phyloP scores from a whole-genome alignment of 2,797 vertebrate species.

The Pampus argenteus region DNA sequence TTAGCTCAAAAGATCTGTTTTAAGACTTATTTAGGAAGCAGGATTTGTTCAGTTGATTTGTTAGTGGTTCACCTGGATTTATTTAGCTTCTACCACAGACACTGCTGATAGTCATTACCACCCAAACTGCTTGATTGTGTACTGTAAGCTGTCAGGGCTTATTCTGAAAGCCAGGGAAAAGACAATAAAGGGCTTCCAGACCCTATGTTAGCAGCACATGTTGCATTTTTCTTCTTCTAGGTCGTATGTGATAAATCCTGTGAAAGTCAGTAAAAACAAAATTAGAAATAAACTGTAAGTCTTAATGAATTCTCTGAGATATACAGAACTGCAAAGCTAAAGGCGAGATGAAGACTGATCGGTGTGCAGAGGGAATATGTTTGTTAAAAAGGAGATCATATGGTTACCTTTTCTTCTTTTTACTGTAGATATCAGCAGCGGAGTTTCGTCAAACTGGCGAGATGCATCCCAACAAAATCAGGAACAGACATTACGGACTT shows the following conservation, averaged over 20 bases:
- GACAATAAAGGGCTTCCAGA: constrained; percentile 9
- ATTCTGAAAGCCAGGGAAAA: constrained; percentile 20
- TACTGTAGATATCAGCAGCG: constrained; percentile 85
- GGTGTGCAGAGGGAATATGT: background rate
- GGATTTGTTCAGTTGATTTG: constrained; percentile 9
- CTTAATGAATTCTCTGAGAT: background rate
- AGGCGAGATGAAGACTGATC: background rate
- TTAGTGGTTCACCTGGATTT: constrained; percentile 30
- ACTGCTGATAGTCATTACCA: constrained; percentile 42
- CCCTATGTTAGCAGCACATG: constrained; percentile 9
- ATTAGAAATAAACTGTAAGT: background rate
- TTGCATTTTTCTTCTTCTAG: constrained; percentile 1
- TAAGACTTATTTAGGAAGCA: constrained; percentile 3
- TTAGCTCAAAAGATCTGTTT: background rate
- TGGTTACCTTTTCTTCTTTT: constrained; percentile 11
- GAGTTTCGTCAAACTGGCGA: constrained; percentile 78
- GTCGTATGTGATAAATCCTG: constrained; percentile 6
- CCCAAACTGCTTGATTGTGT: constrained; percentile 29
- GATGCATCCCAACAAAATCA: constrained; percentile 75
- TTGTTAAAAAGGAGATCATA: background rate
- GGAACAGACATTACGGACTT: constrained; percentile 86
- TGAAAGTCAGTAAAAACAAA: constrained; percentile 10
- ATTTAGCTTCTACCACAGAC: constrained; percentile 50
- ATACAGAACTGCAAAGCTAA: background rate
- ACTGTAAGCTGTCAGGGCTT: constrained; percentile 41